A percentile compares a stretch with the other conserved stretches of the same genome.
These are phyloP conservation scores for Columba janthina DNA, from an alignment of 2,113 vertebrate species.

Conservation along the genomic window DNA sequence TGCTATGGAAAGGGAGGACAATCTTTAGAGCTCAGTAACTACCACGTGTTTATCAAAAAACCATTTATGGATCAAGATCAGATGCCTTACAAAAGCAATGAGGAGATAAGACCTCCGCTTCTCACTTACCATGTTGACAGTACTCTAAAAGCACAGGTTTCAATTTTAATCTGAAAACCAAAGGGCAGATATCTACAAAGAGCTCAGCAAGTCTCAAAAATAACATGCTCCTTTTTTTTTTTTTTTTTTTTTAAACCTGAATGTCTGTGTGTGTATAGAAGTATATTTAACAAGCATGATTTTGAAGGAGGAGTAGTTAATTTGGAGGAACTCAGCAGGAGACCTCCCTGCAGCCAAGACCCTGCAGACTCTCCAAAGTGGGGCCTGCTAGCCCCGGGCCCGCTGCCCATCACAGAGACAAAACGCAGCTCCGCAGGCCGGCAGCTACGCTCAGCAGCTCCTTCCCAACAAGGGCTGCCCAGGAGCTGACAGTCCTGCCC, in stretches of 20 bases:
- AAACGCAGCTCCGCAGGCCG: not conserved
- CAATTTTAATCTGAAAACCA: not conserved
- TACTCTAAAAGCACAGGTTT: not conserved
- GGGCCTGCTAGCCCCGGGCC: fast-evolving
- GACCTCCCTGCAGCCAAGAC: not conserved
- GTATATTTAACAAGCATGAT: not conserved
- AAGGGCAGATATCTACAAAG: not conserved
- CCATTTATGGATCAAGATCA: not conserved
- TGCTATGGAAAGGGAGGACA: not conserved
- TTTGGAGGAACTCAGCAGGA: not conserved
- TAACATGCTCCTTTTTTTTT: not conserved
- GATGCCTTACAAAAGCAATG: not conserved
- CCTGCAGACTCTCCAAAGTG: not conserved
- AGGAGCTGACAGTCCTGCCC: not conserved
- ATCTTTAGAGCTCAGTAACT: not conserved
- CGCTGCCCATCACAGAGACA: fast-evolving
- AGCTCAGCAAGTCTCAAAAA: not conserved
- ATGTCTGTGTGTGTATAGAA: fast-evolving
- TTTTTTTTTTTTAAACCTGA: not conserved
- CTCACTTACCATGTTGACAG: not conserved
- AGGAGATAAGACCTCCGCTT: not conserved
- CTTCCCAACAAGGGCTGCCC: not conserved
- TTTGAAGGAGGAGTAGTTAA: not conserved
- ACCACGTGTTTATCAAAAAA: not conserved
- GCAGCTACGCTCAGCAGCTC: not conserved